Evolutionary conservation across 2,797 vertebrate genomes (phyloP).

Genomic region (Eulemur mongoz): DNA sequence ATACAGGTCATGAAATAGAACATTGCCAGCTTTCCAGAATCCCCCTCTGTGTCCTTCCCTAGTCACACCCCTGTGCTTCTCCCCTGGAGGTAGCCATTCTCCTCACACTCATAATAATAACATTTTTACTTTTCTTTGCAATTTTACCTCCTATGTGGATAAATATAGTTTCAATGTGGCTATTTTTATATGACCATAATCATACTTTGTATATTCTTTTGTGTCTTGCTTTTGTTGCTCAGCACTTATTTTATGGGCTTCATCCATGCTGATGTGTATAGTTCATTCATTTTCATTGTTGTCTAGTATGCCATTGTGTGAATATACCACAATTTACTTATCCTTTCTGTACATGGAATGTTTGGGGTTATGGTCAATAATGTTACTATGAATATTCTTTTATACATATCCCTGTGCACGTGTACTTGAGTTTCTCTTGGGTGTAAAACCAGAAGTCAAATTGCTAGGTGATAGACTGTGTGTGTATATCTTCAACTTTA

Average conservation of each 20-base stretch:
- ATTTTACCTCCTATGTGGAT: background rate
- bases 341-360: background rate
- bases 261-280: background rate
- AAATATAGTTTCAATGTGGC: background rate
- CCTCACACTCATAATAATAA: background rate
- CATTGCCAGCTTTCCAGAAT: background rate
- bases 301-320: background rate
- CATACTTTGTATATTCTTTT: background rate
- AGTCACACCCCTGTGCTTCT: background rate
- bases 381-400: background rate
- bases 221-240: slow-evolving; percentile 5
- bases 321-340: background rate
- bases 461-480: background rate
- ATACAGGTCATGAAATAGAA: background rate
- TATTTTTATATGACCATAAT: background rate
- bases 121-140: background rate
- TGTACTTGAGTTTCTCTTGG: background rate
- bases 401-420: background rate
- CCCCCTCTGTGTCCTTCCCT: background rate
- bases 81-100: background rate
- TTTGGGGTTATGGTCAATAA: background rate
- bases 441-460: background rate
- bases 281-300: slow-evolving; percentile 14
- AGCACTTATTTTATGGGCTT: background rate
- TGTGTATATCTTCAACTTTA: background rate